phyloP scores from a whole-genome alignment of 1,140 invertebrate genomes.

The Eurosta solidaginis region DNA sequence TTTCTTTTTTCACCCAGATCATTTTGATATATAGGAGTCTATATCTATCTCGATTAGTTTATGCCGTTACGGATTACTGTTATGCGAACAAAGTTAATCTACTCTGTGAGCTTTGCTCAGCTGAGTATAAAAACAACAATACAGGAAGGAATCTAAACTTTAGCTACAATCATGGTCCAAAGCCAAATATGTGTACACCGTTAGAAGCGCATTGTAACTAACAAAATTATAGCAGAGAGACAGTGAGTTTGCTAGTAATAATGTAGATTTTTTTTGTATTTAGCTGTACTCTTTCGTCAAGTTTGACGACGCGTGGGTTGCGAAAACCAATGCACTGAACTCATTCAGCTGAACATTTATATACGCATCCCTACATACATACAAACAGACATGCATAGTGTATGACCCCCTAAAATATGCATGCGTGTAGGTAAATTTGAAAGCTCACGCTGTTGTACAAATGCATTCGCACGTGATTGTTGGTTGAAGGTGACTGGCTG shows the following conservation, averaged over 20 bases:
- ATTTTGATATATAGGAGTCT: no score
- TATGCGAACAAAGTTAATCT: no score
- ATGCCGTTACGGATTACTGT: no score
- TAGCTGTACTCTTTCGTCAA: neutral
- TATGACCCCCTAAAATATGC: neutral
- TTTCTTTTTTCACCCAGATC: no score
- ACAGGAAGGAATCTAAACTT: no score
- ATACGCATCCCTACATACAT: neutral
- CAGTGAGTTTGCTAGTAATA: no score
- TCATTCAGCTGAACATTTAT: neutral
- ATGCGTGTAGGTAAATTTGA: neutral
- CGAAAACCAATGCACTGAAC: neutral
- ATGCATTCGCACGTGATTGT: constrained; percentile 17
- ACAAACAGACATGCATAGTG: neutral
- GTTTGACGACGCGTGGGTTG: neutral
- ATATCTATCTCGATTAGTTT: no score
- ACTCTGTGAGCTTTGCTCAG: no score
- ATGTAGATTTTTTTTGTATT: no score
- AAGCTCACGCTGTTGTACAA: neutral
- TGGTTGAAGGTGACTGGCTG: neutral
- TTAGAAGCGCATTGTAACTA: neutral
- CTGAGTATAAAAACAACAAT: no score
- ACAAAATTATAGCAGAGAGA: neutral
- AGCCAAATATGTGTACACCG: no score
- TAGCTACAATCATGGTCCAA: no score